Base-by-base conservation (phyloP, 1,140 invertebrate genomes). In the Chironomus tepperi region DNA sequence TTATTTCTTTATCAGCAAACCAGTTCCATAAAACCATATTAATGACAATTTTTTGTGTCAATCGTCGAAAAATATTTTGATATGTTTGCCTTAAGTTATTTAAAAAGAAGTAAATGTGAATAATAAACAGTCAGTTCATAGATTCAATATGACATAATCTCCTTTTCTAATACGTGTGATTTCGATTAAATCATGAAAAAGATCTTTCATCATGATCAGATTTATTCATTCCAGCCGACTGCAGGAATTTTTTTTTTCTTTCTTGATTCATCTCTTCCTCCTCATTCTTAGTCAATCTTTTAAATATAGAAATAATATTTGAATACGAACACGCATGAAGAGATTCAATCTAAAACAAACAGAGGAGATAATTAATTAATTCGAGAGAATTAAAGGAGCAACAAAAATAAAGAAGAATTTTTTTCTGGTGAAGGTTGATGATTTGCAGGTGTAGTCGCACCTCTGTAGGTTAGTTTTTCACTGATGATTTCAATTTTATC, bases 1-100 rank as follows among this genome's bases (percentile, higher is more conserved):
- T 34, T 34, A 34, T 34, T 57, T 57, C 47, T 57, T 57, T 57
- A 57, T 57, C 47, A 57, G 12, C n/a, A 57, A 70, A 70, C 65
- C 65, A 18, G 65, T 70, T 70, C 18, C n/a, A 9, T 70, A 70
- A 70, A 18, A 9, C 65, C 65, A 70, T 70, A 70, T 70, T 70
- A 70, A 70, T 70, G 65, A 70, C 65, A 70, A 70, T 70, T 70
- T 70, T 70, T 70, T 70, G 65, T 70, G 65, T 70, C 65, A 70
- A 57, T 70, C 8, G 65, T 70, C 65, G 65, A 70, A 70, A 19
- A 70, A 70, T 70, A 70, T 70, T 70, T 70, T 70, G 65, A 70
- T 70, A 70, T 70, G 65, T 70, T 70, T 70, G 65, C 24, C 24
- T 34, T 34, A 70, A 19, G 9, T 70, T 19, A 70, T 70, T 10